phyloP scores from a whole-genome alignment of 2,888 invertebrate species.

The Ditylenchus weischeri region DNA sequence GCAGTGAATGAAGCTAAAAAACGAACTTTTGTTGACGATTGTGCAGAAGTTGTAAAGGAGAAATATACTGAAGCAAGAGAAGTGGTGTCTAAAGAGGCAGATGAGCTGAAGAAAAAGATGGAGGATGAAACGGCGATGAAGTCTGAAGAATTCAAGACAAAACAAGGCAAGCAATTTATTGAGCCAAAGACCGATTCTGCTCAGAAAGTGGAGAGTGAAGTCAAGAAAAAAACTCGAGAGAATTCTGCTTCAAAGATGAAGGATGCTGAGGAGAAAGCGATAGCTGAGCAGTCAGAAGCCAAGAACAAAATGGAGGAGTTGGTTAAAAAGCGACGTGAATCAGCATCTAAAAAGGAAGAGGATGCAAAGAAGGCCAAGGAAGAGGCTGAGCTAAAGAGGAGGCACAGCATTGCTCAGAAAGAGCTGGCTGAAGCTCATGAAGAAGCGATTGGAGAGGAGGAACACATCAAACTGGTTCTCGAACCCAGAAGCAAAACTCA shows the following conservation, averaged over 20 bases:
- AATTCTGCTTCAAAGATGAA: slow-evolving; percentile 17
- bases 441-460: not conserved
- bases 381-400: slow-evolving; percentile 21
- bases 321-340: slow-evolving; percentile 12
- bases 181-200: slow-evolving; percentile 9
- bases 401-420: not conserved
- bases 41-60: slow-evolving; percentile 19
- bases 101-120: slow-evolving; percentile 15
- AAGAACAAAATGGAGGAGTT: slow-evolving; percentile 19
- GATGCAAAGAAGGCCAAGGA: slow-evolving; percentile 21
- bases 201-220: slow-evolving; percentile 8
- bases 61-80: slow-evolving; percentile 29
- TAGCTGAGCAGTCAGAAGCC: slow-evolving; percentile 13
- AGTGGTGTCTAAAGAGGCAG: slow-evolving; percentile 13
- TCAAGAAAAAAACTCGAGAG: slow-evolving; percentile 27
- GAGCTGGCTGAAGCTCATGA: not conserved
- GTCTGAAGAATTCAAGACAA: slow-evolving; percentile 5
- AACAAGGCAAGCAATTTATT: slow-evolving; percentile 9
- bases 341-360: slow-evolving; percentile 27
- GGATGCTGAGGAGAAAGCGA: slow-evolving; percentile 27
- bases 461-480: slow-evolving; percentile 20
- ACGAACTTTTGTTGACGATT: slow-evolving; percentile 19
- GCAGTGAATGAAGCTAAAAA: not conserved
- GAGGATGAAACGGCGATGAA: slow-evolving; percentile 17
- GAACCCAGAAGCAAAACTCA: not conserved